Evolutionary conservation across 2,797 vertebrate species (phyloP).

Genomic region (Diglossa cyanea): DNA sequence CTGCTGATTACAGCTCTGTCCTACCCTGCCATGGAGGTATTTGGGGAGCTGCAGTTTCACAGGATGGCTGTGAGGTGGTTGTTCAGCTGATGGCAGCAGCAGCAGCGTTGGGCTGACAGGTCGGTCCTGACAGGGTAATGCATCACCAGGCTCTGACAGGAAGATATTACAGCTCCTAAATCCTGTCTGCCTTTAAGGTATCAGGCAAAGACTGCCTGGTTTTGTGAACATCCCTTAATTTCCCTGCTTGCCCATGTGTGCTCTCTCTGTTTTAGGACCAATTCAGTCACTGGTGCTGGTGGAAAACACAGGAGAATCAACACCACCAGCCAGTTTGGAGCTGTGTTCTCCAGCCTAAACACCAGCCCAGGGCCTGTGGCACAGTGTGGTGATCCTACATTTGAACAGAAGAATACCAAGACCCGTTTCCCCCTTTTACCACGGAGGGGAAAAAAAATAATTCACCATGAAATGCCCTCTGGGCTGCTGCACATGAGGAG

Average conservation of each 20-base stretch:
- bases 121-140: accelerated
- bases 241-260: not conserved
- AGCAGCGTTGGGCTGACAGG: not conserved
- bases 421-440: not conserved
- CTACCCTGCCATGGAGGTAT: not conserved
- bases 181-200: not conserved
- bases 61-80: not conserved
- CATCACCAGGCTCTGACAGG: not conserved
- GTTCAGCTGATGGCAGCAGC: not conserved
- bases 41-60: not conserved
- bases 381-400: accelerated
- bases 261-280: not conserved
- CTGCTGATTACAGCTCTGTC: not conserved
- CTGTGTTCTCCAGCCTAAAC: not conserved
- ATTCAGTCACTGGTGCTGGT: not conserved
- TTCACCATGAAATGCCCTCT: not conserved
- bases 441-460: accelerated
- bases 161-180: not conserved
- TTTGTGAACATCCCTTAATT: not conserved
- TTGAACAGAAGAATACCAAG: not conserved
- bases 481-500: not conserved
- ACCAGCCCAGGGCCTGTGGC: not conserved
- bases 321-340: not conserved
- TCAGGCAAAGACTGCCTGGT: not conserved
- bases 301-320: not conserved